Evolutionary conservation across 1,140 invertebrate genomes (phyloP).

Genomic region (Drosophila suzukii): DNA sequence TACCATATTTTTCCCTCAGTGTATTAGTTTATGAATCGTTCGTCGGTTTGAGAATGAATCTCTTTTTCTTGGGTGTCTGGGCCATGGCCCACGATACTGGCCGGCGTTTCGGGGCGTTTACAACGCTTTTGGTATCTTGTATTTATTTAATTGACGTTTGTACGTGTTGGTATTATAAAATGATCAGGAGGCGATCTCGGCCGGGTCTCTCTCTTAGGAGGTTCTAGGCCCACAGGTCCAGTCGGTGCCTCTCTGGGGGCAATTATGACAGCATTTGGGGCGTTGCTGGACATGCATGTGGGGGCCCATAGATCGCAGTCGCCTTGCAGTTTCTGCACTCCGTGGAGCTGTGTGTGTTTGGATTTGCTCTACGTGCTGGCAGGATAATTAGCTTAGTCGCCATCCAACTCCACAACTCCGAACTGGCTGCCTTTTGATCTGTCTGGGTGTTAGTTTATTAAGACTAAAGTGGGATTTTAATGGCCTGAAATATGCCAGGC

Average conservation of each 20-base stretch:
- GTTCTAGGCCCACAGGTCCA: conserved; percentile 25
- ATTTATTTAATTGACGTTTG: conserved; percentile 82
- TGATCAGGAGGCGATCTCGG: conserved; percentile 43
- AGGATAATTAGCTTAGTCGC: conserved; percentile 65
- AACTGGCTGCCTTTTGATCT: conserved; percentile 35
- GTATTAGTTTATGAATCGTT: conserved; percentile 69
- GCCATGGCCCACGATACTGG: conserved; percentile 37
- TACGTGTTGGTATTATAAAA: conserved; percentile 81
- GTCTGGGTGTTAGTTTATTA: conserved; percentile 79
- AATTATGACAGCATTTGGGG: conserved; percentile 77
- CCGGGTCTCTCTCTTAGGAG: not conserved
- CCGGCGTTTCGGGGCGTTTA: conserved; percentile 73
- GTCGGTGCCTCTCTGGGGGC: conserved; percentile 36
- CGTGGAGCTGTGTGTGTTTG: conserved; percentile 59
- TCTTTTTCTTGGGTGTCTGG: conserved; percentile 53
- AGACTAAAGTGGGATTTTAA: conserved; percentile 62
- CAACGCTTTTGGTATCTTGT: conserved; percentile 81
- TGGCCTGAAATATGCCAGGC: conserved; percentile 62
- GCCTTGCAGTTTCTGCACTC: conserved; percentile 14
- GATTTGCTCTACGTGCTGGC: conserved; percentile 69
- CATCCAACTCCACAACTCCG: not conserved
- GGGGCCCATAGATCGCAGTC: conserved; percentile 74
- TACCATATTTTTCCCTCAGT: not conserved
- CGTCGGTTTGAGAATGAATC: conserved; percentile 69
- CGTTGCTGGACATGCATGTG: conserved; percentile 79